Conservation (phyloP, 1,140 invertebrate genomes). For the Philotrypesis tridentata region DNA sequence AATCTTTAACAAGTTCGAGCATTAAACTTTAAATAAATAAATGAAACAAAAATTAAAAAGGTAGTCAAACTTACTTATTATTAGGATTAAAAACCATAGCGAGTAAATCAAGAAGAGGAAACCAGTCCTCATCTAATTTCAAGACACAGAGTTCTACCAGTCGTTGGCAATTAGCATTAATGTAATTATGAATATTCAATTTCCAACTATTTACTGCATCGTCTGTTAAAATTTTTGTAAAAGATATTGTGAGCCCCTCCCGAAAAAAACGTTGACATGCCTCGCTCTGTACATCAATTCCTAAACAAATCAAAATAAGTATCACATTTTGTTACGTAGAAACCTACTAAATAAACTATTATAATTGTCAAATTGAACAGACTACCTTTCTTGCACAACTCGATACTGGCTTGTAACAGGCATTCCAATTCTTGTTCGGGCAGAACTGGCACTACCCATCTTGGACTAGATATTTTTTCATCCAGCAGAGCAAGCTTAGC, state of each 20-base stretch:
- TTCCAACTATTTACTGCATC: constrained; percentile 99
- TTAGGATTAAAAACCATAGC: constrained; percentile 95
- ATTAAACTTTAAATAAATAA: neutral
- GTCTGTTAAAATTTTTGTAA: constrained; percentile 98
- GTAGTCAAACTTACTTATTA: constrained; percentile 82
- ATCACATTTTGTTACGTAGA: neutral
- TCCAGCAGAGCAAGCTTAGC: constrained; percentile 90
- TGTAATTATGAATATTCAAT: constrained; percentile 96
- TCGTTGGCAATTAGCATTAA: constrained; percentile 93
- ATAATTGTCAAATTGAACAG: neutral
- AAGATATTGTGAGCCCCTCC: constrained; percentile 95
- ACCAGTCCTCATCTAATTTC: constrained; percentile 94
- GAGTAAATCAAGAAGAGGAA: constrained; percentile 92
- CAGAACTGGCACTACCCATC: constrained; percentile 97
- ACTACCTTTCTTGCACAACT: constrained; percentile 86
- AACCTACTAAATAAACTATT: neutral
- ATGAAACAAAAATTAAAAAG: neutral
- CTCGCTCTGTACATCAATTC: constrained; percentile 90
- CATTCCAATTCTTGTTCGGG: constrained; percentile 96
- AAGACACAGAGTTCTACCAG: constrained; percentile 93
- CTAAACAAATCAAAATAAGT: constrained; percentile 70
- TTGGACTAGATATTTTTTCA: constrained; percentile 94
- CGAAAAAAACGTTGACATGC: constrained; percentile 96
- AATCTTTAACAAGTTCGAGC: constrained; percentile 78
- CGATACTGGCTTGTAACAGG: constrained; percentile 91